These are phyloP conservation scores for Eupithecia centaureata DNA, from an alignment of 2,888 invertebrate species.

Conservation along the genomic window DNA sequence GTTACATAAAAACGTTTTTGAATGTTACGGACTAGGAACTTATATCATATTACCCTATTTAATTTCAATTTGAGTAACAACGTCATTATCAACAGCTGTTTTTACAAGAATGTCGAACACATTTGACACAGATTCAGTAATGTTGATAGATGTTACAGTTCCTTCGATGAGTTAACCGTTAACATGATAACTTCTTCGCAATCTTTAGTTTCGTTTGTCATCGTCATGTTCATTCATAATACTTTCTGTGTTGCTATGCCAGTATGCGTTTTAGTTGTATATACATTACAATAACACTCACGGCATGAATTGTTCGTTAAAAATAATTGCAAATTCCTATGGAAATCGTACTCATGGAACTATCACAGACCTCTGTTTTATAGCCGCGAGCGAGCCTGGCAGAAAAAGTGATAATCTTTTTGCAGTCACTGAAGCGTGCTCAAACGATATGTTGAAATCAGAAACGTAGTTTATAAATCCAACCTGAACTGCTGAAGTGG, in stretches of 20 bases:
- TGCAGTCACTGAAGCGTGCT: slow-evolving; percentile 46
- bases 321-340: slow-evolving; percentile 5
- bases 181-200: slow-evolving; percentile 9
- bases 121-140: slow-evolving; percentile 41
- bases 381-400: background rate
- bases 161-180: slow-evolving; percentile 23
- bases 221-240: slow-evolving; percentile 16
- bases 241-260: background rate
- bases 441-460: slow-evolving; percentile 46
- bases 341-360: background rate
- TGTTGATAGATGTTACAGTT: slow-evolving; percentile 15
- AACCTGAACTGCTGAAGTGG: slow-evolving; percentile 48
- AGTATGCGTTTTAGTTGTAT: background rate
- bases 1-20: background rate
- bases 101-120: slow-evolving; percentile 21
- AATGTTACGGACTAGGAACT: background rate
- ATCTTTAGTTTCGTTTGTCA: slow-evolving; percentile 16
- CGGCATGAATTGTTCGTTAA: background rate
- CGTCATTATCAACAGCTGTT: slow-evolving; percentile 15
- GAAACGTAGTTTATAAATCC: slow-evolving; percentile 42
- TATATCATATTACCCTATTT: background rate
- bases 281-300: background rate
- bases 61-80: slow-evolving; percentile 8
- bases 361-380: background rate
- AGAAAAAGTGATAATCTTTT: slow-evolving; percentile 35